Evolutionary conservation across 2,888 invertebrate species (phyloP), one percentile per base, ranked within the genome.

Genomic region (Oxytorus armatus): DNA sequence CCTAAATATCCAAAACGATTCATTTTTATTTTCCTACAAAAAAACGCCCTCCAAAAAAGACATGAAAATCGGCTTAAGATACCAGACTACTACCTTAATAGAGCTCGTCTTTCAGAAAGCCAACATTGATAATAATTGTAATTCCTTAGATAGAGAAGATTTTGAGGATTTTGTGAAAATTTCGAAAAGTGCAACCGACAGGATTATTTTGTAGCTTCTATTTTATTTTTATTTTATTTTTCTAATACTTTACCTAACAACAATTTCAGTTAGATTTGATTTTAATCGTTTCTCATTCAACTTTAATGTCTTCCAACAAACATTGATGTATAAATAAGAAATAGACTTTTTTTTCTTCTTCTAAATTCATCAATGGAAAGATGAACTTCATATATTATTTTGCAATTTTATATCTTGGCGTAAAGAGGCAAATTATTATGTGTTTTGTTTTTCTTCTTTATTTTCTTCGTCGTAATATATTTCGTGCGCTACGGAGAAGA

Each of bases 331-430:
- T n/a, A 59, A 51, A 39, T 29, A 2, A 18, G 7, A 14, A 18
- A 29, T 49, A 25, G 14, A 51, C 3, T 18, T 21, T 21, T 18
- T 51, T 57, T 55, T 44, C 39, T 44, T 68, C n/a, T 1, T 18
- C 3, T 23, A 23, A 14, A 42, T 44, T 55, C 18, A 33, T 29
- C 55, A 5, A 44, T 18, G 42, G n/a, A n/a, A n/a, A n/a, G n/a
- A n/a, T n/a, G n/a, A n/a, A n/a, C n/a, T n/a, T 14, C 18, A 51
- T 11, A 3, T 61, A 63, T 73, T 61, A 61, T 51, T 73, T 63
- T 18, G 39, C 61, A 73, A 61, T 61, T 73, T 73, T 1, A 29
- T 29, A 42, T 23, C 14, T 36, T 25, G 21, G n/a, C 7, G n/a
- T 16, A 42, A 66, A 36, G 51, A 21, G n/a, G n/a, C 11, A 51